Conservation (phyloP, 2,888 invertebrate species). For the Teleiodes luculella region DNA sequence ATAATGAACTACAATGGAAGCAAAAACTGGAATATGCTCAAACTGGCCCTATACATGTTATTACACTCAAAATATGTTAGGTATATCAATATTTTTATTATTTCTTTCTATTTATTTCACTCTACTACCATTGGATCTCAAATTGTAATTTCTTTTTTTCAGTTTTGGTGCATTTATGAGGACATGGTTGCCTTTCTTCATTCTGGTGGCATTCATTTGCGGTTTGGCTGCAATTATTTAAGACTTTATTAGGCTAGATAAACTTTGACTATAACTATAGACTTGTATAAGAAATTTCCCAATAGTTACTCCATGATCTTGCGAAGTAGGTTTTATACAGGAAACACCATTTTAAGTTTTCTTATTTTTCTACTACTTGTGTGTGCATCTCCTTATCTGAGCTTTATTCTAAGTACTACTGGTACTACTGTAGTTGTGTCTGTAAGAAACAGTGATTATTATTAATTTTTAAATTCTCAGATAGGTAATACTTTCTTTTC, state of each 20-base stretch:
- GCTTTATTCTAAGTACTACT: too few relatives aligned
- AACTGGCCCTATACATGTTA: slow-evolving; percentile 86
- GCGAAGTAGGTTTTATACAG: too few relatives aligned
- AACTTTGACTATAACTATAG: neutral
- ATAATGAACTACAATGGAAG: slow-evolving; percentile 91
- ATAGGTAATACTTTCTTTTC: too few relatives aligned
- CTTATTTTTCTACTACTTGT: too few relatives aligned
- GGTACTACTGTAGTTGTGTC: too few relatives aligned
- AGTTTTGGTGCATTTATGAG: slow-evolving; percentile 84
- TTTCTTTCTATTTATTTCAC: neutral
- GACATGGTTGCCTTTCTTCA: slow-evolving; percentile 90
- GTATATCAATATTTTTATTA: slow-evolving; percentile 43
- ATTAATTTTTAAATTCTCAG: too few relatives aligned
- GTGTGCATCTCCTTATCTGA: too few relatives aligned
- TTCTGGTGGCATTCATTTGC: slow-evolving; percentile 67
- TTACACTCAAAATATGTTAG: slow-evolving; percentile 88
- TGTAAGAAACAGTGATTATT: too few relatives aligned
- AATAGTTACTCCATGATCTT: too few relatives aligned
- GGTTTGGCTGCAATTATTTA: slow-evolving; percentile 45
- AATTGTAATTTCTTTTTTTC: slow-evolving; percentile 37
- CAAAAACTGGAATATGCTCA: slow-evolving; percentile 94
- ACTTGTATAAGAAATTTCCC: neutral
- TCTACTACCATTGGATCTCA: neutral
- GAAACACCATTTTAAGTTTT: too few relatives aligned
- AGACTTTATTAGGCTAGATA: neutral